Base-by-base conservation (phyloP, 2,888 invertebrate species). In the Halocaridina rubra region DNA sequence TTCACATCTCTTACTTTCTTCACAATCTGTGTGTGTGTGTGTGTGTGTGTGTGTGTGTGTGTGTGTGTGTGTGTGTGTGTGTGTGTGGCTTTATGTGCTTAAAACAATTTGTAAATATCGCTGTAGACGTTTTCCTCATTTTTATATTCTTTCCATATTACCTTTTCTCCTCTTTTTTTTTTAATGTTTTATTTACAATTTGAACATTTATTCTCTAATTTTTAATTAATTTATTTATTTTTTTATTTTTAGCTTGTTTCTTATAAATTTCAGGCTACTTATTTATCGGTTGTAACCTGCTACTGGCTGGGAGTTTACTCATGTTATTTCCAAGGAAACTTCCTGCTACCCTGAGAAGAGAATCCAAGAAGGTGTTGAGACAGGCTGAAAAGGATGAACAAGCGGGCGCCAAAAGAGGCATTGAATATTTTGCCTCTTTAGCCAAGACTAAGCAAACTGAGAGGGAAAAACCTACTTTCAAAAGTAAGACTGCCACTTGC, bases 281-380 rank as follows among this genome's bases (percentile, higher is more conserved):
- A 13, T 80, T 74, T 64, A n/a, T 80, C 2, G 80, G 80, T n/a
- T 8, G 22, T 16, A 72, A 32, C 30, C 3, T 80, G n/a, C n/a
- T 61, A 0, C 16, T 72, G 27, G 39, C 72, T 10, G 74, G 46
- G 46, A 32, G 32, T 22, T 67, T 69, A 7, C 57, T 81, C 30
- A 67, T 75, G 76, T 33, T 81, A 32, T 81, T 81, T 22, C 81
- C 81, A 5, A 71, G 67, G 2, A 81, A 76, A 33, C 39, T 81
- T 5, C 81, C 81, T 13, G 81, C 81, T 7, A 81, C 81, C 5
- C 53, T 81, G 22, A 53, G 46, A 57, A 76, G 81, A 30, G 77
- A 81, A 16, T 32, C n/a, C 7, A 81, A 67, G 69, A 77, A 19
- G 67, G 57, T 69, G 29, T 13, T 80, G 1, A 32, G 74, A 5